Evolutionary conservation across 2,888 invertebrate genomes (phyloP).

Genomic region (Bugulina stolonifera): DNA sequence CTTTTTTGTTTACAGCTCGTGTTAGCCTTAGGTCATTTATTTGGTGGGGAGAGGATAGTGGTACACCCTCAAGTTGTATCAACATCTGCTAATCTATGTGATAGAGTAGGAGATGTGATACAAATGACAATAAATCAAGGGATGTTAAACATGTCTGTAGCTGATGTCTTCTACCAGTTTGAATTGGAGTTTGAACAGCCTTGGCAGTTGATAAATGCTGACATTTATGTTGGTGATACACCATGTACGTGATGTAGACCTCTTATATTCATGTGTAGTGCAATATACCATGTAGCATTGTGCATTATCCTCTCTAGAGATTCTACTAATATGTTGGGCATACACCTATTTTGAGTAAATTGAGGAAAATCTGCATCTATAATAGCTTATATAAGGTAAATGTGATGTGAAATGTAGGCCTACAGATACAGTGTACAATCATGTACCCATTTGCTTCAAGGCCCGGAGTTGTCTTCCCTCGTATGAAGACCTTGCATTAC

Average conservation of each 20-base stretch:
- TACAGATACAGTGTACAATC: too few species aligned
- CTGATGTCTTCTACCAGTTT: neutral
- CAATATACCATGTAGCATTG: too few species aligned
- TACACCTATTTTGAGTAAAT: too few species aligned
- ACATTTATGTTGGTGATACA: neutral
- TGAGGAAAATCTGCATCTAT: too few species aligned
- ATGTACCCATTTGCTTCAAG: too few species aligned
- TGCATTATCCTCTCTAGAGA: too few species aligned
- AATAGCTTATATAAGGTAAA: too few species aligned
- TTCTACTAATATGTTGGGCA: too few species aligned
- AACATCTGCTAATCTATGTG: neutral
- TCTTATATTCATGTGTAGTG: too few species aligned
- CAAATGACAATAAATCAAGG: neutral
- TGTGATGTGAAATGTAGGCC: too few species aligned
- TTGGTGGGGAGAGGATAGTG: neutral
- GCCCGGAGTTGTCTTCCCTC: too few species aligned
- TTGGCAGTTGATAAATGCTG: conserved; percentile 2
- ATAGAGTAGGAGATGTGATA: neutral
- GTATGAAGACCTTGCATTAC: too few species aligned
- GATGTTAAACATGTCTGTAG: neutral
- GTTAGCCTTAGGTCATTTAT: neutral
- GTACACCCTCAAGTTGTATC: neutral
- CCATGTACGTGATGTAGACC: neutral
- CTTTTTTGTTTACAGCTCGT: neutral
- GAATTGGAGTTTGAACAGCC: neutral